Evolutionary conservation across 2,113 vertebrate genomes (phyloP).

Genomic region (Cariama cristata): DNA sequence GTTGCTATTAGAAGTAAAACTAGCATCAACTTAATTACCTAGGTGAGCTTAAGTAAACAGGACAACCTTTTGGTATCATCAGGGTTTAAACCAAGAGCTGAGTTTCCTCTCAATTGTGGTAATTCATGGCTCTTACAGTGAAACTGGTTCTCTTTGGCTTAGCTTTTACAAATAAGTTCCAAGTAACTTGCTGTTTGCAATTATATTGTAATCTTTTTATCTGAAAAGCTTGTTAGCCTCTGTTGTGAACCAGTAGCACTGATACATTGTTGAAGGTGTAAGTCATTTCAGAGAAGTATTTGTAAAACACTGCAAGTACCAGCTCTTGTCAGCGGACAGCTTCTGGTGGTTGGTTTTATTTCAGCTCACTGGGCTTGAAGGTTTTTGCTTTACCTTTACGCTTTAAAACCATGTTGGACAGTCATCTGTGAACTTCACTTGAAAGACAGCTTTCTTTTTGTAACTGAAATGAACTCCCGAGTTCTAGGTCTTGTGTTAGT

Average conservation of each 20-base stretch:
- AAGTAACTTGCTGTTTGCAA: background rate
- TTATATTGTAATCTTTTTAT: background rate
- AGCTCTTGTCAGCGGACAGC: fast-evolving
- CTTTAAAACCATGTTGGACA: background rate
- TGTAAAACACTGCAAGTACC: background rate
- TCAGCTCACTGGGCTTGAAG: background rate
- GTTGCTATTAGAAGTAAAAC: background rate
- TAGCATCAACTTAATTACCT: background rate
- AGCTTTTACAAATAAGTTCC: background rate
- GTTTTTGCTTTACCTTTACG: background rate
- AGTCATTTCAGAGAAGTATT: background rate
- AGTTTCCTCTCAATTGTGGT: background rate
- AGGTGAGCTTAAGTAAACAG: background rate
- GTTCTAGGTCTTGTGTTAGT: background rate
- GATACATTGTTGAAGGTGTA: background rate
- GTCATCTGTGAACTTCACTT: background rate
- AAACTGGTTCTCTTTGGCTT: background rate
- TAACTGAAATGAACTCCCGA: background rate
- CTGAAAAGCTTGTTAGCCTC: background rate
- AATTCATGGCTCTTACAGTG: background rate
- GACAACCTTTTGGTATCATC: background rate
- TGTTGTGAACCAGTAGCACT: background rate
- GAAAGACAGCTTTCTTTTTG: background rate
- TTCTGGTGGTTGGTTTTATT: background rate
- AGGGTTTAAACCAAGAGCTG: background rate